phyloP scores from a whole-genome alignment of 2,113 vertebrate species.

The Centrocercus urophasianus region DNA sequence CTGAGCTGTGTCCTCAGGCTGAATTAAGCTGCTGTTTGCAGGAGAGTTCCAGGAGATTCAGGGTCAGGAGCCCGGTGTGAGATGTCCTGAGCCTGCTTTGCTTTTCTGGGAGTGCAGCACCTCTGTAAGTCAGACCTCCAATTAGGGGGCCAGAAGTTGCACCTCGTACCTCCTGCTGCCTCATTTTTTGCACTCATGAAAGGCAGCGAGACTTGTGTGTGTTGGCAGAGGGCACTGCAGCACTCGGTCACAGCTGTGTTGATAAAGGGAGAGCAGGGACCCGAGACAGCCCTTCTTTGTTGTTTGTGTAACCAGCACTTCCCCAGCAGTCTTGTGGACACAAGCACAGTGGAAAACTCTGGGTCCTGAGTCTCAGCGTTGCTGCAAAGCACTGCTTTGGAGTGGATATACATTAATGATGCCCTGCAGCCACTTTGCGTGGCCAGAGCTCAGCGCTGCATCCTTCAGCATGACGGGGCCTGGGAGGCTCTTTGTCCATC shows the following conservation, averaged over 20 bases:
- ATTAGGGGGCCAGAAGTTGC: accelerated
- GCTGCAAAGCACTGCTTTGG: not conserved
- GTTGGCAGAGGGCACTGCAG: not conserved
- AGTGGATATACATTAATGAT: not conserved
- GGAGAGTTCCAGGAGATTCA: not conserved
- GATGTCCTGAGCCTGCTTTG: not conserved
- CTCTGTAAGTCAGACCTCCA: not conserved
- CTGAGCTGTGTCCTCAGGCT: not conserved
- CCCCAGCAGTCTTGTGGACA: not conserved
- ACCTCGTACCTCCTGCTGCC: not conserved
- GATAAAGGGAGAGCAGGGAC: not conserved
- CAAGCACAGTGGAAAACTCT: not conserved
- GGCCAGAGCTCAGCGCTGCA: not conserved
- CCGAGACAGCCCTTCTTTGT: not conserved
- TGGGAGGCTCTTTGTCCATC: not conserved
- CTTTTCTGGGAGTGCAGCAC: not conserved
- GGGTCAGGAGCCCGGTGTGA: not conserved
- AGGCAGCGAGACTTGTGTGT: not conserved
- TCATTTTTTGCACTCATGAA: not conserved
- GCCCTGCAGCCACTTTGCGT: not conserved
- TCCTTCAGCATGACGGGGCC: not conserved
- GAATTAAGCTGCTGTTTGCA: not conserved
- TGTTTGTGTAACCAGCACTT: not conserved
- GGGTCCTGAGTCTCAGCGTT: not conserved
- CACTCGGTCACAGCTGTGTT: not conserved